A percentile compares a stretch with the other conserved stretches of the same genome.
Conservation (phyloP, 2,888 invertebrate genomes). For the Meiosimyza decipiens region DNA sequence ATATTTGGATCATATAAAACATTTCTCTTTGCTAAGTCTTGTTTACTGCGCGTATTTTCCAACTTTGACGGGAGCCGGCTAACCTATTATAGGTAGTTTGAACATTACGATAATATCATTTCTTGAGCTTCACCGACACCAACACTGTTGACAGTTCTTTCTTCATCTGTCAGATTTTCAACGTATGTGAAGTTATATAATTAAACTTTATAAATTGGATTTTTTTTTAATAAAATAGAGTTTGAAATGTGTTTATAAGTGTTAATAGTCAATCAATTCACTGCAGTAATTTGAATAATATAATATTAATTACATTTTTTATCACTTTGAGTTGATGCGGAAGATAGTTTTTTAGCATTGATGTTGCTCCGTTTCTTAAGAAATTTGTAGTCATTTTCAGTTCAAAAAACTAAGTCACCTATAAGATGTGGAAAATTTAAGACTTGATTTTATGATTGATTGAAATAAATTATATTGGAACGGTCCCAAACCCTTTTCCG, state of each 20-base stretch:
- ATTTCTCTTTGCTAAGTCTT: too few species aligned
- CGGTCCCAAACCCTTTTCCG: neutral
- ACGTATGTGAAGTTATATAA: conserved; percentile 30
- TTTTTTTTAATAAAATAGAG: conserved; percentile 26
- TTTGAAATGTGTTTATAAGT: conserved; percentile 19
- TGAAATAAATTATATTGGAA: neutral
- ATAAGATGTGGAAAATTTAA: neutral
- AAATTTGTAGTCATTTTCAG: conserved; percentile 56
- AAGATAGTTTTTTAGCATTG: conserved; percentile 50
- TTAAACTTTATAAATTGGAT: conserved; percentile 13
- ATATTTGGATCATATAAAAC: too few species aligned
- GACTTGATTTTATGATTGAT: neutral
- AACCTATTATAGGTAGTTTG: too few species aligned
- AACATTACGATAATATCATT: too few species aligned
- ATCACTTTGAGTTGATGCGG: conserved; percentile 47
- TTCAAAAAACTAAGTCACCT: conserved; percentile 1
- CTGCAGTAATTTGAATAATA: neutral
- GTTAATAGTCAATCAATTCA: neutral
- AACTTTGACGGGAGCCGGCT: too few species aligned
- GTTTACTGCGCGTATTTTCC: too few species aligned
- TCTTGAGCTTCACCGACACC: too few species aligned
- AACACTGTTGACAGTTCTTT: conserved; percentile 26
- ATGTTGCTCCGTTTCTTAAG: conserved; percentile 52
- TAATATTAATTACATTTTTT: conserved; percentile 42
- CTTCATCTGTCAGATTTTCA: conserved; percentile 24